These are phyloP conservation scores for Mythimna impura DNA, from an alignment of 2,888 invertebrate species.

Conservation along the genomic window DNA sequence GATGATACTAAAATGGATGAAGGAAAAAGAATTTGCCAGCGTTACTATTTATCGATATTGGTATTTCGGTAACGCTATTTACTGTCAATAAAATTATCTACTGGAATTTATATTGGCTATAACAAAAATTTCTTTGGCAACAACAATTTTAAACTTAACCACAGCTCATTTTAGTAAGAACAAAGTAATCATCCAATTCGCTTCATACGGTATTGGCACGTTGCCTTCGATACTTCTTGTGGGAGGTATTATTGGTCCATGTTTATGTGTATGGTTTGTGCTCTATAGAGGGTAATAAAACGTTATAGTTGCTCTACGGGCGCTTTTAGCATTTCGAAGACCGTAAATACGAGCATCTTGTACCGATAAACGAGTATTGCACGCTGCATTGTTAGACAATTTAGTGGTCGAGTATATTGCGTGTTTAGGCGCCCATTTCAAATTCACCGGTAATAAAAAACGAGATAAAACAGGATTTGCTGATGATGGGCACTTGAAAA, in stretches of 20 bases:
- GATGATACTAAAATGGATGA: constrained; percentile 10
- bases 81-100: neutral
- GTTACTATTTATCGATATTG: neutral
- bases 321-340: constrained; percentile 79
- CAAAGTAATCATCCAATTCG: constrained; percentile 52
- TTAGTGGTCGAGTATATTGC: constrained; percentile 55
- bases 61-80: neutral
- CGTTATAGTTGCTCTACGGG: constrained; percentile 81
- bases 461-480: constrained; percentile 43
- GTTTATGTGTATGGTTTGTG: constrained; percentile 79
- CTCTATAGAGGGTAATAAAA: constrained; percentile 84
- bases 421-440: constrained; percentile 51
- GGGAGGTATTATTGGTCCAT: constrained; percentile 78
- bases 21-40: neutral
- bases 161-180: constrained; percentile 31
- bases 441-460: constrained; percentile 39
- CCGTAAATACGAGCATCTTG: constrained; percentile 82
- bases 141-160: constrained; percentile 23
- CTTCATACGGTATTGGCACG: constrained; percentile 76
- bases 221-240: constrained; percentile 78
- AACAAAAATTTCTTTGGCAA: constrained; percentile 2
- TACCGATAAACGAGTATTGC: constrained; percentile 77
- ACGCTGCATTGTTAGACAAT: constrained; percentile 68
- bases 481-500: constrained; percentile 34
- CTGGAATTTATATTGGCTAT: neutral